These are phyloP conservation scores for Platyura marginata DNA, from an alignment of 1,140 invertebrate genomes.

Conservation along the genomic window DNA sequence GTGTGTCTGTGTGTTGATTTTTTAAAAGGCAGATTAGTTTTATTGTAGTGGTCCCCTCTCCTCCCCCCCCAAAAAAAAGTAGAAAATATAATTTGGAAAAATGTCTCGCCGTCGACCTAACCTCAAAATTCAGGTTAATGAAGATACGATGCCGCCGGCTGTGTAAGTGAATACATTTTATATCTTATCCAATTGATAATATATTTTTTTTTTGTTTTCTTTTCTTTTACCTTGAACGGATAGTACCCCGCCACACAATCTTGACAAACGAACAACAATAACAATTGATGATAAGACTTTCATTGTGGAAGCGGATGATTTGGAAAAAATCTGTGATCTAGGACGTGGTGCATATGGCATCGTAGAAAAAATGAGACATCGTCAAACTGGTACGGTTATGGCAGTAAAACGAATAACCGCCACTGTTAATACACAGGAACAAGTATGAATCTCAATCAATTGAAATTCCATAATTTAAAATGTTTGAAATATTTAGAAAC, in stretches of 20 bases:
- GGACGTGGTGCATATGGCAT: conserved; percentile 91
- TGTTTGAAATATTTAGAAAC: conserved; percentile 35
- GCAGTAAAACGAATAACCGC: conserved; percentile 94
- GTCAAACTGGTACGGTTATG: conserved; percentile 73
- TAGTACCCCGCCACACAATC: conserved; percentile 58
- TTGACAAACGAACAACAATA: conserved; percentile 71
- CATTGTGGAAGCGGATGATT: conserved; percentile 79
- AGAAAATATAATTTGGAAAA: no score
- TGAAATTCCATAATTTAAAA: neutral
- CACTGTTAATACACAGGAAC: conserved; percentile 79
- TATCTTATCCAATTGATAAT: no score
- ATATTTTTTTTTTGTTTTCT: no score
- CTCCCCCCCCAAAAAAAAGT: no score
- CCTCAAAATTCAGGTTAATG: no score
- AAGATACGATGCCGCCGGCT: no score
- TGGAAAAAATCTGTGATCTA: conserved; percentile 71
- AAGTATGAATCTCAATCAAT: conserved; percentile 4
- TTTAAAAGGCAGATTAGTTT: no score
- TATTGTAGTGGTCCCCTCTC: no score
- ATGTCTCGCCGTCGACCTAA: no score
- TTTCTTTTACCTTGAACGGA: no score
- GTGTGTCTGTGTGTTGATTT: no score
- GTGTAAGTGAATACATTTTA: no score
- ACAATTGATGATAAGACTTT: conserved; percentile 72
- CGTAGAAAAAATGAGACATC: conserved; percentile 91